Conservation (phyloP, 2,888 invertebrate species). For the Nebria brevicollis region DNA sequence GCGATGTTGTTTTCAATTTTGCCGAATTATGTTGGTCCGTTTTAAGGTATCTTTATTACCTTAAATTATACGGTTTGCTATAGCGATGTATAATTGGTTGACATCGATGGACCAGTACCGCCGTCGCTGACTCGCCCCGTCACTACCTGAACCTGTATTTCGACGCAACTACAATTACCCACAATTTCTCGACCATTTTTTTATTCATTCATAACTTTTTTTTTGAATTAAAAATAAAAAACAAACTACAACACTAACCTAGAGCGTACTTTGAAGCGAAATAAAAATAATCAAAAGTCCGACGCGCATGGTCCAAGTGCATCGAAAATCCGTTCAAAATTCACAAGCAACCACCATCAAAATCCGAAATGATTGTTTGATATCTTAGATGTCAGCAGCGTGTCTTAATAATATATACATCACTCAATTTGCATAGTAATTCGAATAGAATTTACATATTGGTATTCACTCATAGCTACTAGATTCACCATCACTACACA, state of each 20-base stretch:
- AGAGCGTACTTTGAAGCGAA: too few species aligned
- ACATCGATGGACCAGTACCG: conserved; percentile 20
- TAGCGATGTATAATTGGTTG: conserved; percentile 16
- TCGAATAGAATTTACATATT: background rate
- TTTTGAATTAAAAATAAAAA: background rate
- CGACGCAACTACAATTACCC: background rate
- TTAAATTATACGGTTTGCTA: conserved; percentile 61
- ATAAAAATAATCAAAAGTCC: too few species aligned
- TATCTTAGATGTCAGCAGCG: background rate
- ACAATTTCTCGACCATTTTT: background rate
- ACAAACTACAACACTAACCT: too few species aligned
- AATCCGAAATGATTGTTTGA: background rate
- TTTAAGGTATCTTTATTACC: conserved; percentile 56
- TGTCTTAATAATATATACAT: conserved; percentile 1
- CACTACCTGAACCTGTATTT: conserved; percentile 1
- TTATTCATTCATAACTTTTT: background rate
- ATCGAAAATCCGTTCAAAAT: background rate
- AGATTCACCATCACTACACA: too few species aligned
- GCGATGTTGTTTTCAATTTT: background rate
- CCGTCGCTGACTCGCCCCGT: background rate
- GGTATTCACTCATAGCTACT: background rate
- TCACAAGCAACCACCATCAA: background rate
- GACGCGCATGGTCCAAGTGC: too few species aligned
- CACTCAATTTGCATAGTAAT: background rate
- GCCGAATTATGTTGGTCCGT: background rate